phyloP scores from a whole-genome alignment of 2,888 invertebrate genomes.

The Rhyacophila evoluta region DNA sequence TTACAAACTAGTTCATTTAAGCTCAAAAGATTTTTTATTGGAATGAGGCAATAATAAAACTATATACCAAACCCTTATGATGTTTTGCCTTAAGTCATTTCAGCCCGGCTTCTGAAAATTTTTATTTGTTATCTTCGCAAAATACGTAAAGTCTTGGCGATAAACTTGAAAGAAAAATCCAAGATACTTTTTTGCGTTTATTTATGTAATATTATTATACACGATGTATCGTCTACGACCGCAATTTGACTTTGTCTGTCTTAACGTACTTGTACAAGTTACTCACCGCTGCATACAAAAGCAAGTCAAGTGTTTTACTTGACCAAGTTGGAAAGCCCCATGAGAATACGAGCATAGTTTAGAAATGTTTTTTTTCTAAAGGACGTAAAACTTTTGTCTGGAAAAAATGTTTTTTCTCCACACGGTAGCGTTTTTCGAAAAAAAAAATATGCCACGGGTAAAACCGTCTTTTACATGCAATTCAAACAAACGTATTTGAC shows the following conservation, averaged over 20 bases:
- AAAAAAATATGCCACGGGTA: no score
- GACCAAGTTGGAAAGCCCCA: constrained; percentile 4
- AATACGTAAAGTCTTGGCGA: neutral
- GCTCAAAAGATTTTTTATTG: neutral
- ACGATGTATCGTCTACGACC: neutral
- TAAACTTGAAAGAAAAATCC: constrained; percentile 3
- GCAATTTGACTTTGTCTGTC: constrained; percentile 22
- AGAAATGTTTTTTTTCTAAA: neutral
- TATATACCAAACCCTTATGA: neutral
- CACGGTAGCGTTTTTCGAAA: no score
- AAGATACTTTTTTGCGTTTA: neutral
- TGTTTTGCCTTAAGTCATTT: neutral
- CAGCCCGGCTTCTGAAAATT: neutral
- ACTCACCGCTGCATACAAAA: constrained; percentile 16
- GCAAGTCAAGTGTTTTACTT: constrained; percentile 18
- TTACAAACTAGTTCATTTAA: neutral
- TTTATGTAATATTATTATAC: neutral
- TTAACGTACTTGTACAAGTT: neutral
- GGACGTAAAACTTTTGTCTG: neutral
- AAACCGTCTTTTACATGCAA: no score
- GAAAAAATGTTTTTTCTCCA: neutral
- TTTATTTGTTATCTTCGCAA: constrained; percentile 22
- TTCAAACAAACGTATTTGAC: no score
- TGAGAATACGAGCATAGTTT: neutral
- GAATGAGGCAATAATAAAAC: neutral